Evolutionary conservation across 1,140 invertebrate species (phyloP).

Genomic region (Zaprionus ghesquierei): DNA sequence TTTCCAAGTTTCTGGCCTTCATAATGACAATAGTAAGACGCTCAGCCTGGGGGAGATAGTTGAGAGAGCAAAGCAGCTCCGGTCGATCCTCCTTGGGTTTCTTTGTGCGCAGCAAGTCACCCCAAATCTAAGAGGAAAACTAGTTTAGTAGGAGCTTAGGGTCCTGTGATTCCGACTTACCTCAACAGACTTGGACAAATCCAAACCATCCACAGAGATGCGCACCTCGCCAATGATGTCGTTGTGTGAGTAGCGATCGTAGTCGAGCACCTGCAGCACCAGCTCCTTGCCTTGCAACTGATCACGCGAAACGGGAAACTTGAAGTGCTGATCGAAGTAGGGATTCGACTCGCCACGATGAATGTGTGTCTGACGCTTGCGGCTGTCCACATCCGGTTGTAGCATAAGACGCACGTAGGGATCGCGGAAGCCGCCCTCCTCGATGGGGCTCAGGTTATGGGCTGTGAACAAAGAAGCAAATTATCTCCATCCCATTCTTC

Average conservation of each 20-base stretch:
- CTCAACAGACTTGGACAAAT: conserved; percentile 88
- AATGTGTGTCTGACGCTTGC: conserved; percentile 91
- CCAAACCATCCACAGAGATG: conserved; percentile 87
- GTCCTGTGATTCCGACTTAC: conserved; percentile 78
- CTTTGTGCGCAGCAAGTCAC: conserved; percentile 89
- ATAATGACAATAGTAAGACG: conserved; percentile 91
- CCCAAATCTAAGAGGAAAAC: conserved; percentile 84
- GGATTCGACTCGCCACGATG: conserved; percentile 90
- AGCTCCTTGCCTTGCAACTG: conserved; percentile 89
- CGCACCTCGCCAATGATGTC: conserved; percentile 90
- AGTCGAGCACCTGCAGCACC: conserved; percentile 87
- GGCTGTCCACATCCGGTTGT: conserved; percentile 91
- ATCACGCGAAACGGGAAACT: conserved; percentile 92
- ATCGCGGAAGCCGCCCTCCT: conserved; percentile 93
- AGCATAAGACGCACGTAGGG: conserved; percentile 91
- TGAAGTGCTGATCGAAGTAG: conserved; percentile 92
- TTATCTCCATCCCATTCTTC: neutral
- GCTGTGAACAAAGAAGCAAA: conserved; percentile 84
- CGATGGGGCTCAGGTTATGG: conserved; percentile 90
- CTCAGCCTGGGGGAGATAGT: conserved; percentile 93
- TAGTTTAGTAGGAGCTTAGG: neutral
- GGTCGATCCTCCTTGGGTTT: conserved; percentile 91
- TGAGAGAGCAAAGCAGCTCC: conserved; percentile 91
- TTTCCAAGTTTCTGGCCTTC: conserved; percentile 90
- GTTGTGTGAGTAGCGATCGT: conserved; percentile 89